Base-by-base conservation (phyloP, 2,797 vertebrate genomes). In the Distichodus sexfasciatus region DNA sequence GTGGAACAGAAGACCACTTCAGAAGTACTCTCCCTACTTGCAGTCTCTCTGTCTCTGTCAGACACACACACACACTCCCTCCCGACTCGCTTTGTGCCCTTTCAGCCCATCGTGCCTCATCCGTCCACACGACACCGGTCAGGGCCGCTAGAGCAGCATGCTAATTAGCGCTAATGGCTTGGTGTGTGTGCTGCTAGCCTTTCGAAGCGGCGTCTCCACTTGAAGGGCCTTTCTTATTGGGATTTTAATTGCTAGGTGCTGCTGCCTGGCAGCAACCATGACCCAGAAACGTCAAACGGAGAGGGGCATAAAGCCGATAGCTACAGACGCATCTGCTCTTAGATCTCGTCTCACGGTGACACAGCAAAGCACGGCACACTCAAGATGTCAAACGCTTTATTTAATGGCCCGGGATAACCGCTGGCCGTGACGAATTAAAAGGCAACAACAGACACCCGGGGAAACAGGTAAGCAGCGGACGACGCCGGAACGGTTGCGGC, bases 351-450 rank as follows among this genome's bases (percentile, higher is more conserved):
- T 84, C 76, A 86, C 84, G 81, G 84, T 89, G 84, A 85, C 80
- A 80, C 62, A 33, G 68, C 55, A 51, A 81, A 80, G 74, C 19
- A 33, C 57, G n/a, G 44, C 41, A 71, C 79, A 82, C 76, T 82
- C 81, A 83, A 81, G 82, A 85, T 82, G 77, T 86, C 85, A 84
- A 67, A 69, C 62, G 76, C 72, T 83, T 86, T 78, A 86, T 87
- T 84, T 83, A 85, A 87, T 84, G 85, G 83, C 79, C 66, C 26
- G 66, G 80, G 76, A 86, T 82, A 81, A 82, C 76, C 80, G 82
- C 83, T 68, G 54, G 31, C 68, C 59, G 50, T 84, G 82, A 85
- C 75, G 84, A 88, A 89, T 85, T 83, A 87, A 75, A 77, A 66
- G 17, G 24, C 26, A 77, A 71, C 3, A 71, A 15, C 55, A 68